Conservation (phyloP, 1,140 invertebrate species). For the Bombus superbus region DNA sequence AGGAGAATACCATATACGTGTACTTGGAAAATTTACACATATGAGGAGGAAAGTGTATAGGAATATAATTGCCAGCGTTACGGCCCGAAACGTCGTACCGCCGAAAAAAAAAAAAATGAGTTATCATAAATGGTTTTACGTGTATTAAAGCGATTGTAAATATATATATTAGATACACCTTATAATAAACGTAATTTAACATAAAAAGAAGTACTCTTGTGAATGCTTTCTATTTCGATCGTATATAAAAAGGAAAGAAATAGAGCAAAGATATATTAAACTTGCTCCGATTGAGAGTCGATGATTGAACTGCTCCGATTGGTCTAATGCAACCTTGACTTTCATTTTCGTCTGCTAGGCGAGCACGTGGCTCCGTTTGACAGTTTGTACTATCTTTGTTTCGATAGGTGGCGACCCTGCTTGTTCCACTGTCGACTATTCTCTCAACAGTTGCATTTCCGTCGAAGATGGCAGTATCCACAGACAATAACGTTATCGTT, state of each 20-base stretch:
- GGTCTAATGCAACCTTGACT: constrained; percentile 19
- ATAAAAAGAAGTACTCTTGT: constrained; percentile 38
- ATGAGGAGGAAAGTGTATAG: constrained; percentile 43
- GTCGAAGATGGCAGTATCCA: constrained; percentile 60
- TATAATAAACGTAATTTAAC: constrained; percentile 77
- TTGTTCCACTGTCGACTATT: constrained; percentile 13
- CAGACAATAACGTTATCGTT: constrained; percentile 17
- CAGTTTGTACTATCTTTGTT: constrained; percentile 30
- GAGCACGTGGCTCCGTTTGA: constrained; percentile 60
- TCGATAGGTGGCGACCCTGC: constrained; percentile 39
- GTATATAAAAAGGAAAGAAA: background rate
- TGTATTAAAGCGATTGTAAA: constrained; percentile 76
- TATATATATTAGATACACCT: constrained; percentile 77
- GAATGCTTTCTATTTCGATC: background rate
- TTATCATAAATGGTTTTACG: constrained; percentile 72
- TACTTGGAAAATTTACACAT: constrained; percentile 38
- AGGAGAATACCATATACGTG: constrained; percentile 20
- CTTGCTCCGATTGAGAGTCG: background rate
- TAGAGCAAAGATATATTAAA: background rate
- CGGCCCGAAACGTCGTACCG: constrained; percentile 54
- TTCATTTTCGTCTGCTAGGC: constrained; percentile 60
- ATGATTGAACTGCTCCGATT: background rate
- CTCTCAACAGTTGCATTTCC: constrained; percentile 47
- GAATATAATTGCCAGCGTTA: constrained; percentile 68
- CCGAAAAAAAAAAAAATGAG: constrained; percentile 51